These are phyloP conservation scores for Dasypolia templi DNA, from an alignment of 2,888 invertebrate species.

Conservation along the genomic window DNA sequence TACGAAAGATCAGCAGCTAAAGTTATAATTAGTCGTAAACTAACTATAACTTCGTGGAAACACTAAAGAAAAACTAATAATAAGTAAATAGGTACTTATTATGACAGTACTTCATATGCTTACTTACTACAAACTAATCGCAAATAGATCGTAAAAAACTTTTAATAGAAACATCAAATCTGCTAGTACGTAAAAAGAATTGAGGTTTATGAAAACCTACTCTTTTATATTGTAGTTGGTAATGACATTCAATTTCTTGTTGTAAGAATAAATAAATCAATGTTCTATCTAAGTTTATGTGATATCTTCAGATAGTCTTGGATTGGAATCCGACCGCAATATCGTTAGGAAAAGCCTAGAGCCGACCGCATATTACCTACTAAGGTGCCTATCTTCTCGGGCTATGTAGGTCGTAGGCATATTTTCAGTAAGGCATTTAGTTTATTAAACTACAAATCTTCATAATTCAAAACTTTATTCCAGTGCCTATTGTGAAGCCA, in stretches of 20 bases:
- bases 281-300: not conserved
- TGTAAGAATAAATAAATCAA: not conserved
- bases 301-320: not conserved
- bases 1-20: not conserved
- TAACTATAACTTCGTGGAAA: not conserved
- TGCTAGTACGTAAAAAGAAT: not conserved
- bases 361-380: not conserved
- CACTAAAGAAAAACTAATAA: not conserved
- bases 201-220: slow-evolving; percentile 21
- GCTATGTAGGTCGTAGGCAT: slow-evolving; percentile 1
- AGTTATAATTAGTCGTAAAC: not conserved
- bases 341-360: not conserved
- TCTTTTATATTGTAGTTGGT: not conserved
- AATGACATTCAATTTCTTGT: not conserved
- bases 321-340: slow-evolving; percentile 3
- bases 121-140: not conserved
- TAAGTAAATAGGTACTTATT: slow-evolving; percentile 6
- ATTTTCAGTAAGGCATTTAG: not conserved
- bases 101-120: slow-evolving; percentile 5
- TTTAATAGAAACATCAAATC: slow-evolving; percentile 14
- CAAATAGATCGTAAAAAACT: slow-evolving; percentile 20
- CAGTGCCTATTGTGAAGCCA: not conserved
- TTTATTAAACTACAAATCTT: slow-evolving; percentile 5
- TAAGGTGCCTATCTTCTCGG: not conserved
- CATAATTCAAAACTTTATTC: not conserved